Evolutionary conservation across 2,888 invertebrate genomes (phyloP), one percentile per base, ranked within the genome.

Genomic region (Andrena bucephala): DNA sequence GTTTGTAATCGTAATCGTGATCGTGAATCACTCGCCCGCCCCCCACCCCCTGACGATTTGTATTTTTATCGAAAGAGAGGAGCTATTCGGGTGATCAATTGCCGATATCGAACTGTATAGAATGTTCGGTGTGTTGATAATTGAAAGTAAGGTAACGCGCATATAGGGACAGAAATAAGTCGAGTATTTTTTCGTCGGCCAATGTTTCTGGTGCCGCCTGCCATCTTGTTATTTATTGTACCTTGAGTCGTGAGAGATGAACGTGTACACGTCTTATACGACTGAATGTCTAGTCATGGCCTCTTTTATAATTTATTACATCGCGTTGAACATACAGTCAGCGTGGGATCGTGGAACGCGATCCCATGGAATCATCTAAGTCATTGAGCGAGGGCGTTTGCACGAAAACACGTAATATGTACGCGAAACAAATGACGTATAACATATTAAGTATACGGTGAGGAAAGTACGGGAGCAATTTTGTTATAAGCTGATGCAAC

Each of bases 201-300:
- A 90, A 54, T 90, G 91, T 92, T 91, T 89, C 90, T 90, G 89
- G 92, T 92, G 90, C 91, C 92, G 92, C 92, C 92, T 93, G 92
- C 91, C 93, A 93, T 93, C 93, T 94, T 94, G 94, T 94, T 94
- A 93, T 93, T 80, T 93, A 93, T 92, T 92, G 87, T 87, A 92
- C 93, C 93, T 89, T 93, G 92, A 92, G 91, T 89, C 79, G 85
- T 81, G 74, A 80, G 71, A 78, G 82, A 77, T 83, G 80, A 86
- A 10, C 24, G 50, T 42, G 42, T 42, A 42, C 42, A 59, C 36
- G 86, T 89, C 85, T 89, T 89, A 87, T 92, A 92, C 91, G 91
- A 92, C 93, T 92, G 89, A 93, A 93, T 94, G 92, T 94, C 94
- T 94, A 94, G 94, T 94, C 94, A 94, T 93, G 94, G 94, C 93